These are phyloP conservation scores for Omphaloscelis lunosa DNA, from an alignment of 2,888 invertebrate genomes.

Conservation along the genomic window DNA sequence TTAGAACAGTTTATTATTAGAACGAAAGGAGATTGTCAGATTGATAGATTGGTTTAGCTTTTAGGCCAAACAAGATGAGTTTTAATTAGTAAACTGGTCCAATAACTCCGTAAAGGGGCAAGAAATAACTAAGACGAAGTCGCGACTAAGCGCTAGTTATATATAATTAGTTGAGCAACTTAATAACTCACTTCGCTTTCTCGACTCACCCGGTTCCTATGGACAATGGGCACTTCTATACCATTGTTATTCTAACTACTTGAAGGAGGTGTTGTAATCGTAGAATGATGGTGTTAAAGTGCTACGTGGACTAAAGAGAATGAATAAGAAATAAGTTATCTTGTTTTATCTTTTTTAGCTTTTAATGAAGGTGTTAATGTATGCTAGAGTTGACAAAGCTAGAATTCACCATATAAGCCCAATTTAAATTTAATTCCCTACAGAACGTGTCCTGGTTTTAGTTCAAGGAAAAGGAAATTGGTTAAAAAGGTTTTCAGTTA, in stretches of 20 bases:
- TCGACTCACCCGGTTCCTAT: background rate
- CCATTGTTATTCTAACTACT: slow-evolving; percentile 42
- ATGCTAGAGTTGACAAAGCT: background rate
- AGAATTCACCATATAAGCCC: background rate
- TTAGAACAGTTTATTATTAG: background rate
- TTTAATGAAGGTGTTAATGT: background rate
- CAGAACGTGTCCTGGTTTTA: background rate
- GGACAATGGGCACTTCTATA: slow-evolving; percentile 24
- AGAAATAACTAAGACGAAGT: slow-evolving; percentile 21
- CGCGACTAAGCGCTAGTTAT: slow-evolving; percentile 9
- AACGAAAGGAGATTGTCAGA: background rate
- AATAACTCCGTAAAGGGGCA: background rate
- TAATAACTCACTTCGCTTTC: slow-evolving; percentile 28
- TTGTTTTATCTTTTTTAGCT: background rate
- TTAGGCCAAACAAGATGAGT: background rate
- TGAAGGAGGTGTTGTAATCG: slow-evolving; percentile 11
- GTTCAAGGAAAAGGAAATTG: background rate
- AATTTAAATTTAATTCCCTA: background rate
- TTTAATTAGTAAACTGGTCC: background rate
- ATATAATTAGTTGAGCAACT: slow-evolving; percentile 34
- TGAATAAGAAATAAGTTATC: background rate
- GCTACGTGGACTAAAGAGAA: background rate
- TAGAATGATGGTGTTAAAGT: slow-evolving; percentile 9
- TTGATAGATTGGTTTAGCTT: background rate
- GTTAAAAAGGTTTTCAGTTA: background rate